These are phyloP conservation scores for Callopanchax toddi DNA, from an alignment of 2,113 vertebrate species.

Conservation along the genomic window DNA sequence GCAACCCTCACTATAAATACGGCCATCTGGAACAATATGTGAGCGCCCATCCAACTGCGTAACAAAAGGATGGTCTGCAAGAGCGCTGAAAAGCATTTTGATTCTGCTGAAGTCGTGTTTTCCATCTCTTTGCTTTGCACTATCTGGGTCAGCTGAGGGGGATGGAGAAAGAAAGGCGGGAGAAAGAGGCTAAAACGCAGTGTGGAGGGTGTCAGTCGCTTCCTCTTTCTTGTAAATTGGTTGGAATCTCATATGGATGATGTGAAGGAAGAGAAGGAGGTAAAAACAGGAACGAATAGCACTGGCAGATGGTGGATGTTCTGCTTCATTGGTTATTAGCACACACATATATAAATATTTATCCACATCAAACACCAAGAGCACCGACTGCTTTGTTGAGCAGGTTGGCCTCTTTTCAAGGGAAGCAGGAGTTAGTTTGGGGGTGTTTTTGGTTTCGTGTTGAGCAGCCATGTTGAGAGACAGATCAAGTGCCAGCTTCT, in stretches of 20 bases:
- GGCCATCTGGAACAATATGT: slow-evolving; percentile 38
- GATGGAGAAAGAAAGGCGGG: slow-evolving; percentile 36
- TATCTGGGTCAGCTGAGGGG: slow-evolving; percentile 68
- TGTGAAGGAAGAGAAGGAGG: slow-evolving; percentile 2
- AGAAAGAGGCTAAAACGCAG: slow-evolving; percentile 1
- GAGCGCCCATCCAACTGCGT: slow-evolving; percentile 25
- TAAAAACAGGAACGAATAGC: not conserved
- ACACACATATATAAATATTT: slow-evolving; percentile 24
- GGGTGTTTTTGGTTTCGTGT: not conserved
- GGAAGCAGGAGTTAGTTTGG: not conserved
- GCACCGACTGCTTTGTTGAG: slow-evolving; percentile 31
- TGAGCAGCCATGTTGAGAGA: slow-evolving; percentile 14
- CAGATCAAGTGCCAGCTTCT: slow-evolving; percentile 23
- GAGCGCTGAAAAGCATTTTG: slow-evolving; percentile 46
- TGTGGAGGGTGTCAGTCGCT: slow-evolving; percentile 22
- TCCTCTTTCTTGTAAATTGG: slow-evolving; percentile 28
- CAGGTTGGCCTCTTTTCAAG: slow-evolving; percentile 37
- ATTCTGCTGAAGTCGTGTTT: slow-evolving; percentile 70
- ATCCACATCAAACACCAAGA: slow-evolving; percentile 45
- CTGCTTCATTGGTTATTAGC: slow-evolving; percentile 54
- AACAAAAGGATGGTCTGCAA: slow-evolving; percentile 50
- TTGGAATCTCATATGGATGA: slow-evolving; percentile 36
- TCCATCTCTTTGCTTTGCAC: slow-evolving; percentile 35
- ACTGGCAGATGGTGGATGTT: slow-evolving; percentile 23
- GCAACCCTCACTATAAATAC: slow-evolving; percentile 45